Evolutionary conservation across 2,113 vertebrate genomes (phyloP), one percentile per base, ranked within the genome.

Genomic region (Arvicanthis niloticus): DNA sequence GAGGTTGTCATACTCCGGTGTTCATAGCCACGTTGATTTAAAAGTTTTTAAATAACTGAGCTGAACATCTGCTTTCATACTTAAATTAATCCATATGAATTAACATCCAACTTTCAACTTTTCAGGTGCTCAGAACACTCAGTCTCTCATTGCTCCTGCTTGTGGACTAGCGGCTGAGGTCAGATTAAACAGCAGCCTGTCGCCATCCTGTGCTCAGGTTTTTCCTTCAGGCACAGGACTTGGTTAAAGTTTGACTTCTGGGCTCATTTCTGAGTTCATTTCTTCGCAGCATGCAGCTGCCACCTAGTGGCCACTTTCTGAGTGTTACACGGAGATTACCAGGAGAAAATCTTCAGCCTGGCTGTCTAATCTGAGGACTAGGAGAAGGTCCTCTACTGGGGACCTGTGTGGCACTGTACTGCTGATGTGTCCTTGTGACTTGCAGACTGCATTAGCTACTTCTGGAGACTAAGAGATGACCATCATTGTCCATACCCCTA

Each of bases 241-340:
- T 15, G 5, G 31, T 16, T 53, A 19, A 51, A 93, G n/a, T 94
- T 90, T 91, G 95, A 75, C 34, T 11, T 89, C 77, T 31, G 16
- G 73, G 22, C 88, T n/a, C n/a, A n/a, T n/a, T n/a, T n/a, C n/a
- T n/a, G 0, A 3, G 6, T 77, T 87, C 3, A 2, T 56, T 94
- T n/a, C 82, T 37, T 5, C 19, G 0, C 0, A 8, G 40, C 19
- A 5, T 1, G 40, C 16, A 4, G 45, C 76, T 97, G 98, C 97
- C 98, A 98, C 96, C 98, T 98, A 97, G 97, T 96, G 98, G 40
- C 92, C 48, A 51, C 31, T 91, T 95, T 95, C 51, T 76, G 92
- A 95, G 97, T 82, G 19, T 56, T 96, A 88, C 34, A 0, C 7
- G 22, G 24, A 78, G 51, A 60, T 31, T 7, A 60, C 58, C 8